Base-by-base conservation (phyloP, 2,797 vertebrate species). In the Nannoperca obscura region DNA sequence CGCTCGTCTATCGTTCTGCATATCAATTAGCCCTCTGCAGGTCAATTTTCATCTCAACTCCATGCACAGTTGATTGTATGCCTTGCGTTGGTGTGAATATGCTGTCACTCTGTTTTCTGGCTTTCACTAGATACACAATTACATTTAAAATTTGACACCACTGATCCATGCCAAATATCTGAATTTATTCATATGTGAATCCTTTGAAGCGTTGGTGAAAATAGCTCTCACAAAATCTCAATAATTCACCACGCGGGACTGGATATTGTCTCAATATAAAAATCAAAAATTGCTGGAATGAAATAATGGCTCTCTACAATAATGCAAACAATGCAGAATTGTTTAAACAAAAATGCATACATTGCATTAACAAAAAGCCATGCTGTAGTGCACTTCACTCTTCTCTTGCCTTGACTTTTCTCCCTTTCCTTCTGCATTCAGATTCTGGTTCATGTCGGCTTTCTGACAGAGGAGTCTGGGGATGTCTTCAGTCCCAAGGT, bases 401-500 rank as follows among this genome's bases (percentile, higher is more conserved):
- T n/a, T 27, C 40, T 40, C 10, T 24, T 38, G 9, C 4, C n/a
- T 52, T 69, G 3, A 58, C 20, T 62, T 44, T 34, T 38, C 5
- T 86, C 52, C 86, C 95, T 88, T 95, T 94, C 0, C 87, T 94
- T 61, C 49, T 96, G 93, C 59, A 86, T 96, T 85, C 90, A 99
- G 98, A 96, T 99, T 90, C 92, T 99, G 9, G 93, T 99, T 70
- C 98, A 99, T 1, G 96, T 99, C 0, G 98, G 98, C 77, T 99
- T 99, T 89, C 95, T 99, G 91, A 99, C 98, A 0, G 98, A 99
- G 92, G 98, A 99, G 91, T 98, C 98, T 0, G 98, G 98, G 10
- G 98, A 99, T 0, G 97, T 99, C 60, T 99, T 99, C 95, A 99
- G 98, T 76, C 97, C 98, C 0, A 96, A 97, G 80, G 98, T 99